Percentiles rank a stretch among this genome's conserved stretches.
Evolutionary conservation across 2,113 vertebrate genomes (phyloP).

Genomic region (Gyps fulvus): DNA sequence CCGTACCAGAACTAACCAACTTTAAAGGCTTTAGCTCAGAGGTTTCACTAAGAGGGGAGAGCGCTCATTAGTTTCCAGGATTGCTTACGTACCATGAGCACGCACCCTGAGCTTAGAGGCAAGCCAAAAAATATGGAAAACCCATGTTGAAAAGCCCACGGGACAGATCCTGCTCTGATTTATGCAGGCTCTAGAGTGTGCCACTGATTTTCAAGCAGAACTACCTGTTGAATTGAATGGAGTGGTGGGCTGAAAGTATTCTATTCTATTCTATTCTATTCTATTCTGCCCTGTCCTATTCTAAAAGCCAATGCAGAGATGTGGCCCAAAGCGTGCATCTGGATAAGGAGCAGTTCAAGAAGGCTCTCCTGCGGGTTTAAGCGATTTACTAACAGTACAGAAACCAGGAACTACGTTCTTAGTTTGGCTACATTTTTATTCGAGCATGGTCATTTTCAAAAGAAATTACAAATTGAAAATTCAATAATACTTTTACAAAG

Average conservation of each 20-base stretch:
- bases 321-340: not conserved
- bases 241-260: not conserved
- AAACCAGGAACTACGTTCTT: slow-evolving; percentile 72
- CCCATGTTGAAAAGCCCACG: not conserved
- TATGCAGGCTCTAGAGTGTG: not conserved
- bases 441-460: slow-evolving; percentile 99
- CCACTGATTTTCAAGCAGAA: not conserved
- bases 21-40: not conserved
- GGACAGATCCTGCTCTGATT: not conserved
- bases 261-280: no score
- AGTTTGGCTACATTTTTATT: slow-evolving; percentile 99
- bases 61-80: not conserved
- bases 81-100: accelerated
- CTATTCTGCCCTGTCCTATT: no score
- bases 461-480: slow-evolving; percentile 99
- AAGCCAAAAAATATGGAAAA: not conserved
- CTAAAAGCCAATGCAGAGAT: not conserved
- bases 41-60: not conserved
- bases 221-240: not conserved
- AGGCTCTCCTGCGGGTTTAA: not conserved
- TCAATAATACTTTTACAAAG: slow-evolving; percentile 99
- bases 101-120: accelerated
- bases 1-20: not conserved
- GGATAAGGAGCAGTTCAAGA: not conserved
- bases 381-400: slow-evolving; percentile 47